Evolutionary conservation across 53 echinoderm and acorn worm genomes (phyloP).

Genomic region (Zoroaster sp.): DNA sequence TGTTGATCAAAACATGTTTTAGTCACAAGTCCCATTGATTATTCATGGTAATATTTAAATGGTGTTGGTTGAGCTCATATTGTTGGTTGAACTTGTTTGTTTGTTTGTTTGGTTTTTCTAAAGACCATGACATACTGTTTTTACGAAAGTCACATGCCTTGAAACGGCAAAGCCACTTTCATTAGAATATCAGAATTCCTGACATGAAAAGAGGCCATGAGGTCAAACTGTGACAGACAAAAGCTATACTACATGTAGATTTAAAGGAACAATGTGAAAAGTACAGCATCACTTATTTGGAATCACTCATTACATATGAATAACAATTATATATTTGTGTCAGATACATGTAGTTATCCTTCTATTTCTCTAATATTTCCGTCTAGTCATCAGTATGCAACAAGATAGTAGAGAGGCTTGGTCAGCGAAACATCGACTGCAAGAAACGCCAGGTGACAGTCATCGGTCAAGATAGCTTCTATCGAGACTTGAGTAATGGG

Average conservation of each 20-base stretch:
- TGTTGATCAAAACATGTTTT: too few relatives aligned
- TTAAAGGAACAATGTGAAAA: background rate
- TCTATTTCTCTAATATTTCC: too few relatives aligned
- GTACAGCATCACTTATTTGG: background rate
- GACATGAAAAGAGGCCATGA: background rate
- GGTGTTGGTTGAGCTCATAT: too few relatives aligned
- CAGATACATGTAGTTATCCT: too few relatives aligned
- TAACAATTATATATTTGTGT: background rate
- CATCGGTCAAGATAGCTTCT: conserved; percentile 96
- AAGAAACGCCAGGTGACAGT: conserved; percentile 73
- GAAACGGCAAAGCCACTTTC: too few relatives aligned
- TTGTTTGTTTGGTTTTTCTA: too few relatives aligned
- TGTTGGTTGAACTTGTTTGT: too few relatives aligned
- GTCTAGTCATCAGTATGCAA: conserved; percentile 92
- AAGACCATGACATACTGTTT: too few relatives aligned
- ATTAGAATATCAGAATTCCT: background rate
- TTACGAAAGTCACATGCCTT: too few relatives aligned
- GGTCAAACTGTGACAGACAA: background rate
- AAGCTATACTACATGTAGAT: background rate
- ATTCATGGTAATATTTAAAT: too few relatives aligned
- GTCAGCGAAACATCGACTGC: conserved; percentile 78
- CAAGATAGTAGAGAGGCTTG: conserved; percentile 89
- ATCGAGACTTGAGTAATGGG: conserved; percentile 62
- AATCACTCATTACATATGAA: background rate
- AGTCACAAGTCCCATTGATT: too few relatives aligned